Evolutionary conservation across 2,888 invertebrate genomes (phyloP).

Genomic region (Eristalinus sepulchralis): DNA sequence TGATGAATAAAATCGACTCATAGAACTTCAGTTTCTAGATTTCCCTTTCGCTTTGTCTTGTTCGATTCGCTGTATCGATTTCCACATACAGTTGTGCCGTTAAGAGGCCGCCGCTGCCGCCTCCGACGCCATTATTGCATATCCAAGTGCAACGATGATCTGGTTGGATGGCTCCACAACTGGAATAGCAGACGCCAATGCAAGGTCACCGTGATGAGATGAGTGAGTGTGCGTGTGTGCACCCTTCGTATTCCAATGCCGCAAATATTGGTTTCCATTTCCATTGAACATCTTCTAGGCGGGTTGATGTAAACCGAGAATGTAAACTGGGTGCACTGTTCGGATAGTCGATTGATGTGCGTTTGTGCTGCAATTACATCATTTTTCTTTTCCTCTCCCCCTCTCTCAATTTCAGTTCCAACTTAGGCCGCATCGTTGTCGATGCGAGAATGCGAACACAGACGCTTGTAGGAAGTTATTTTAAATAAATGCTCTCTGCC

Average conservation of each 20-base stretch:
- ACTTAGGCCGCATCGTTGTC: too few relatives aligned
- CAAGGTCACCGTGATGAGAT: slow-evolving; percentile 25
- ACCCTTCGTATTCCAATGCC: not conserved
- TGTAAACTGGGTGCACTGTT: not conserved
- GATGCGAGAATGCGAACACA: not conserved
- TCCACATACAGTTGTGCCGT: not conserved
- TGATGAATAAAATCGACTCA: not conserved
- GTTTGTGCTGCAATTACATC: not conserved
- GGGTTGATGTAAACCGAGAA: not conserved
- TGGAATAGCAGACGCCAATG: slow-evolving; percentile 41
- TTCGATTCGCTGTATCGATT: not conserved
- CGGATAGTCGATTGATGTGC: not conserved
- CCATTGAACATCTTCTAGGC: not conserved
- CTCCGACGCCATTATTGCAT: not conserved
- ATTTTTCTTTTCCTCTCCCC: not conserved
- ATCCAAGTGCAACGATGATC: slow-evolving; percentile 40
- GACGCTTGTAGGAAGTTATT: not conserved
- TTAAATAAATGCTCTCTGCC: not conserved
- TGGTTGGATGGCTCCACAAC: slow-evolving; percentile 32
- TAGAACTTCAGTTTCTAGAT: not conserved
- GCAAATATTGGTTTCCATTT: not conserved
- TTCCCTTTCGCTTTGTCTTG: not conserved
- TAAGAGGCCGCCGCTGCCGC: not conserved
- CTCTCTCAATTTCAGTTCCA: not conserved
- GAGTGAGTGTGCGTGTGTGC: not conserved